Evolutionary conservation across 1,140 invertebrate species (phyloP), one percentile per base, ranked within the genome.

Genomic region (Dreissena rostriformis): DNA sequence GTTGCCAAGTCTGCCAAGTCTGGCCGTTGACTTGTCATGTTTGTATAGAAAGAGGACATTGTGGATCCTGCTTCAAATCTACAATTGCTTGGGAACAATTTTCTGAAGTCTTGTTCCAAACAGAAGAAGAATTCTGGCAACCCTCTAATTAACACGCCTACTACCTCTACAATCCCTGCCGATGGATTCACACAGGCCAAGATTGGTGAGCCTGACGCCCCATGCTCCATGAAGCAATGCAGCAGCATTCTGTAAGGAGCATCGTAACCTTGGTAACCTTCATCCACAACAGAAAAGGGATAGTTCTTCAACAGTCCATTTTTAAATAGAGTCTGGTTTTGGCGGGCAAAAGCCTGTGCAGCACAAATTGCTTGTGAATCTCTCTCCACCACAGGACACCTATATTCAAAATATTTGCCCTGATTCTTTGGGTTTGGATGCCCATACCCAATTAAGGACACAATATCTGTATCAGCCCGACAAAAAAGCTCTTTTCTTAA

Each of bases 161-260:
- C 22, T 24, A 61, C 57, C 57, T 61, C 57, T n/a, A 61, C 57
- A 61, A 24, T n/a, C 22, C 17, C 57, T 61, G 57, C 57, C 11
- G 57, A n/a, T 19, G 17, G 17, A 39, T 39, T 39, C 8, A 39
- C 8, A 39, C 39, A 39, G 17, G 57, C 57, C 17, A 61, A 19
- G 57, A 61, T 61, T 24, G 57, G 57, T 6, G 57, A 19, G 17
- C 57, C 57, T 5, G 57, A 61, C 6, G 57, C 57, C 17, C 57
- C 57, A 61, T 61, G 57, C 11, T 61, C 57, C 57, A 61, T 61
- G 22, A 61, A 61, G 22, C 57, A 61, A 61, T 61, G 57, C 17
- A 61, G 22, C 17, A 61, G 57, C 57, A 61, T 19, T 24, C 17
- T 24, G 22, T n/a, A 61, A n/a, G 57, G 57, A 61, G 57, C 57